Conservation (phyloP, 1,140 invertebrate species). For the Panagrolaimus sp. region DNA sequence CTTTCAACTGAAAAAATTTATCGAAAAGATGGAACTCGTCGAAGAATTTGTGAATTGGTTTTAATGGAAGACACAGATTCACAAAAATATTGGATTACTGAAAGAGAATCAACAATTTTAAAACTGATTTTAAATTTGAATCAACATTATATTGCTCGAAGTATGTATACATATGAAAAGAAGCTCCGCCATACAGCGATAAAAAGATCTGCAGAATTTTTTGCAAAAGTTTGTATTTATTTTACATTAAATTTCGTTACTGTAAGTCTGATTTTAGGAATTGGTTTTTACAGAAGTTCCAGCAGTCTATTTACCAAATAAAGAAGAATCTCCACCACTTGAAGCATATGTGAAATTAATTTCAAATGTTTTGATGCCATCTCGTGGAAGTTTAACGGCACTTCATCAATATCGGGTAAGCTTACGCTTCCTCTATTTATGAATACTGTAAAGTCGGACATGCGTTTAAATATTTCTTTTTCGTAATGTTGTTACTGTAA, state of each 20-base stretch:
- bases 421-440: too few species aligned
- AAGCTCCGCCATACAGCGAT: neutral
- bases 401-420: neutral
- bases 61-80: neutral
- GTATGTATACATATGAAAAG: neutral
- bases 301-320: neutral
- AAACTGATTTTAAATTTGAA: neutral
- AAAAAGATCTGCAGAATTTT: neutral
- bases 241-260: too few species aligned
- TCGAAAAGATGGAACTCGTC: neutral
- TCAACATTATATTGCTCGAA: neutral
- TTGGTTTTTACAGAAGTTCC: neutral
- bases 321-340: neutral
- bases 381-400: neutral
- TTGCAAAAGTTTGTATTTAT: too few species aligned
- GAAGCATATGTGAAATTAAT: neutral
- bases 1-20: neutral
- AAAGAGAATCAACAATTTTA: neutral
- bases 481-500: too few species aligned
- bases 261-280: neutral
- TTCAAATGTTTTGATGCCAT: slow-evolving; percentile 7
- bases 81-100: neutral
- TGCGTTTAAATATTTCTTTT: too few species aligned
- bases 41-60: neutral
- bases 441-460: neutral